Percentiles rank a stretch among this genome's conserved stretches.
These are phyloP conservation scores for Hypothenemus hampei DNA, from an alignment of 1,140 invertebrate genomes.

Conservation along the genomic window DNA sequence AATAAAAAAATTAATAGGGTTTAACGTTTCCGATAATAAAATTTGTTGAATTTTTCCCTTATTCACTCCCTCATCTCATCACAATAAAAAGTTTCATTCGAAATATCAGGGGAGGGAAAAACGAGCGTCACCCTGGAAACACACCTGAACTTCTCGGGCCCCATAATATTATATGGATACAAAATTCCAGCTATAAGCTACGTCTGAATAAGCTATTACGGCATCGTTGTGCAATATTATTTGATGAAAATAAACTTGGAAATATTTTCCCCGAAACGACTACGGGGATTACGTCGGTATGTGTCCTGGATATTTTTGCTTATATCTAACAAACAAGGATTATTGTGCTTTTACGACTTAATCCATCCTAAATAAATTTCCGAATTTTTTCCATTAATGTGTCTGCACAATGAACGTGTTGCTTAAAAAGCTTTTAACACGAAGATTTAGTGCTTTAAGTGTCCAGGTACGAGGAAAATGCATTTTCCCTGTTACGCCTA, in stretches of 20 bases:
- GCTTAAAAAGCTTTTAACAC: constrained; percentile 26
- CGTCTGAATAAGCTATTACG: constrained; percentile 26
- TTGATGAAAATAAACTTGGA: constrained; percentile 27
- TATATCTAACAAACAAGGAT: too few species aligned
- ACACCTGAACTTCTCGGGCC: constrained; percentile 14
- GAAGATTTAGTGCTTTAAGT: constrained; percentile 10
- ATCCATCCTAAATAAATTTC: too few species aligned
- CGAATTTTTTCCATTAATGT: too few species aligned
- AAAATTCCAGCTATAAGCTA: constrained; percentile 23
- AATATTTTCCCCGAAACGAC: constrained; percentile 15
- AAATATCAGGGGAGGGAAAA: constrained; percentile 6
- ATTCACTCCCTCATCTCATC: too few species aligned
- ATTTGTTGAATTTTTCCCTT: too few species aligned
- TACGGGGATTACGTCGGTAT: constrained; percentile 5
- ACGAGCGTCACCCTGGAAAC: constrained; percentile 9
- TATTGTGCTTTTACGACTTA: too few species aligned
- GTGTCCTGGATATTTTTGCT: constrained; percentile 2
- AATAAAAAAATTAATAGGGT: too few species aligned
- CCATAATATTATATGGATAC: constrained; percentile 18
- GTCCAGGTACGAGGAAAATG: constrained; percentile 29
- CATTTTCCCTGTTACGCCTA: constrained; percentile 28
- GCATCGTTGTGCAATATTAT: constrained; percentile 26
- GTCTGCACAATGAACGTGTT: constrained; percentile 17
- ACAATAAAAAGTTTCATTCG: constrained; percentile 8
- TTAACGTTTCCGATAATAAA: too few species aligned